Evolutionary conservation across 1,140 invertebrate genomes (phyloP).

Genomic region (Coptotermes formosanus): DNA sequence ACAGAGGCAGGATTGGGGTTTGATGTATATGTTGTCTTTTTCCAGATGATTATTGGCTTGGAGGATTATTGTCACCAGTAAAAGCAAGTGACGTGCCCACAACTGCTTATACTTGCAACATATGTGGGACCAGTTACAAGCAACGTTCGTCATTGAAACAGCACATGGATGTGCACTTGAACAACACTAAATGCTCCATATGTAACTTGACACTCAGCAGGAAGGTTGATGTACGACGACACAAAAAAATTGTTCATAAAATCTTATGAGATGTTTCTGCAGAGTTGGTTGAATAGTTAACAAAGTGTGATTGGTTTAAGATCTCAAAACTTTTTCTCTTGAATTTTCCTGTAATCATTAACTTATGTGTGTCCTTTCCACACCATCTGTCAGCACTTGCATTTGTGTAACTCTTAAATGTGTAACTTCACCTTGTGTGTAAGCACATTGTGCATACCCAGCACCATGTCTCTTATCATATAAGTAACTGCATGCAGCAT

Average conservation of each 20-base stretch:
- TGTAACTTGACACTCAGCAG: conserved; percentile 6
- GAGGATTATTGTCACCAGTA: not conserved
- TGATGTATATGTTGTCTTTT: not conserved
- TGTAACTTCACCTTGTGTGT: too few relatives aligned
- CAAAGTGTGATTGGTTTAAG: not conserved
- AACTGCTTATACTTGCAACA: not conserved
- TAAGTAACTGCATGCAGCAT: too few relatives aligned
- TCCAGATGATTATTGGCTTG: conserved; percentile 3
- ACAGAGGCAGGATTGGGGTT: not conserved
- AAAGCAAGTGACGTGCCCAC: not conserved
- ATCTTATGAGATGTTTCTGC: not conserved
- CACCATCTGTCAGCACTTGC: too few relatives aligned
- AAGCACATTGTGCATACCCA: too few relatives aligned
- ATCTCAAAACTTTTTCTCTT: too few relatives aligned
- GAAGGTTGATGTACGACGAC: not conserved
- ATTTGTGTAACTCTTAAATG: too few relatives aligned
- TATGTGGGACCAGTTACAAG: conserved; percentile 11
- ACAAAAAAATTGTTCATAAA: conserved; percentile 3
- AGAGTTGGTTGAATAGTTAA: not conserved
- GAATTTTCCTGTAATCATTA: too few relatives aligned
- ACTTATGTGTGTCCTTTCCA: too few relatives aligned
- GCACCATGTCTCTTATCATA: too few relatives aligned
- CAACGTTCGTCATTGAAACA: conserved; percentile 49
- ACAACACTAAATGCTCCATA: not conserved
- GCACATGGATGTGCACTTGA: conserved; percentile 53